phyloP scores from a whole-genome alignment of 2,797 vertebrate species.

The Galaxias olidus region DNA sequence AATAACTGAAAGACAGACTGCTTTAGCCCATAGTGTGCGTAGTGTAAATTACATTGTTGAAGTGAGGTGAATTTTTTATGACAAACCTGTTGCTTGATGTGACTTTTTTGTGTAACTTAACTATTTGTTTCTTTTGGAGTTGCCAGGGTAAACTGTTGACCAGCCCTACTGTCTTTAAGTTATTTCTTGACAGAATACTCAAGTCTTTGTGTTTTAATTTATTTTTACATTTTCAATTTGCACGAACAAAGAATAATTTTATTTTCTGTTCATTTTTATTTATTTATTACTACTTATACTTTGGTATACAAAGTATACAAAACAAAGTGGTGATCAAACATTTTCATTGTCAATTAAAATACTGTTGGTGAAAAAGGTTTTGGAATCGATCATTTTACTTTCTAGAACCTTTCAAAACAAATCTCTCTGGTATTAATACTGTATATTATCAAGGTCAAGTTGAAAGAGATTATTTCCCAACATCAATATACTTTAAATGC shows the following conservation, averaged over 20 bases:
- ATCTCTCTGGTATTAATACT: too few relatives aligned
- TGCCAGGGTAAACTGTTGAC: constrained; percentile 77
- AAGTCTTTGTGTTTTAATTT: constrained; percentile 46
- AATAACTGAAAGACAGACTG: constrained; percentile 86
- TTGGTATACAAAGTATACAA: too few relatives aligned
- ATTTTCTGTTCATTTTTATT: constrained; percentile 76
- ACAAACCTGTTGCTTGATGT: constrained; percentile 86
- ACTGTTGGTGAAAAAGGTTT: constrained; percentile 47
- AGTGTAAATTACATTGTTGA: constrained; percentile 79
- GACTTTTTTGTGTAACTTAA: constrained; percentile 89
- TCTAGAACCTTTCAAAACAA: too few relatives aligned
- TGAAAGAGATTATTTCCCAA: too few relatives aligned
- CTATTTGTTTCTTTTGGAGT: constrained; percentile 86
- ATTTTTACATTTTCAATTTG: constrained; percentile 81
- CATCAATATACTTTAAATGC: too few relatives aligned
- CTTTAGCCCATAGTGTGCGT: constrained; percentile 81
- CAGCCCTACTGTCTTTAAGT: constrained; percentile 85
- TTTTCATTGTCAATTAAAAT: constrained; percentile 93
- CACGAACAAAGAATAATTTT: constrained; percentile 87
- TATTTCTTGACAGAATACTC: constrained; percentile 80
- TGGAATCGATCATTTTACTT: not conserved
- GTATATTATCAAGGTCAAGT: too few relatives aligned
- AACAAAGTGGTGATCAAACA: constrained; percentile 90
- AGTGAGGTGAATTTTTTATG: constrained; percentile 66
- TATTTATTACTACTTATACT: constrained; percentile 81